Evolutionary conservation across 2,797 vertebrate genomes (phyloP).

Genomic region (Naso thynnoides): DNA sequence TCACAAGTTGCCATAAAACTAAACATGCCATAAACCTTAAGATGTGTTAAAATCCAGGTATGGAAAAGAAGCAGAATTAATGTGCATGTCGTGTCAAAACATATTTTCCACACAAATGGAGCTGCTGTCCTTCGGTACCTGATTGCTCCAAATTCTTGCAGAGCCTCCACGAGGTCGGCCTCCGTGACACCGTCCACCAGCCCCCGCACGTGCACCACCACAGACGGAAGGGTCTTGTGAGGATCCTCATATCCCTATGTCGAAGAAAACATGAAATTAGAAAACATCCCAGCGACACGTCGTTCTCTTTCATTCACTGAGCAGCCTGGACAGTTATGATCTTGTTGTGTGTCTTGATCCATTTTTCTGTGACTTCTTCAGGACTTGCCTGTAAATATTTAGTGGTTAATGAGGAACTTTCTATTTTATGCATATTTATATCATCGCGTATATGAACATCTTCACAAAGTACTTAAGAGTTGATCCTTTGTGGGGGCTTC

Average conservation of each 20-base stretch:
- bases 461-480: too few relatives aligned
- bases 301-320: too few relatives aligned
- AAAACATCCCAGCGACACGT: too few relatives aligned
- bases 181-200: slow-evolving; percentile 94
- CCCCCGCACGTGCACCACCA: slow-evolving; percentile 95
- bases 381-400: neutral
- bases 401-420: neutral
- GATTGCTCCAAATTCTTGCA: slow-evolving; percentile 96
- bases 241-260: slow-evolving; percentile 93
- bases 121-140: slow-evolving; percentile 79
- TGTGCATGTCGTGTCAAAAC: neutral
- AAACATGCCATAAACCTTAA: too few relatives aligned
- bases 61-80: neutral
- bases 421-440: neutral
- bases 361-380: neutral
- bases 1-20: neutral
- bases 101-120: too few relatives aligned
- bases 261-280: neutral
- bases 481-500: too few relatives aligned
- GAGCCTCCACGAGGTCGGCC: slow-evolving; percentile 93
- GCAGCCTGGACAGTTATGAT: neutral
- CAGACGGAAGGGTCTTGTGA: slow-evolving; percentile 95
- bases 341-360: neutral
- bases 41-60: neutral
- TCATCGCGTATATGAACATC: too few relatives aligned